phyloP scores from a whole-genome alignment of 2,888 invertebrate species.

The Seladonia tumulorum region DNA sequence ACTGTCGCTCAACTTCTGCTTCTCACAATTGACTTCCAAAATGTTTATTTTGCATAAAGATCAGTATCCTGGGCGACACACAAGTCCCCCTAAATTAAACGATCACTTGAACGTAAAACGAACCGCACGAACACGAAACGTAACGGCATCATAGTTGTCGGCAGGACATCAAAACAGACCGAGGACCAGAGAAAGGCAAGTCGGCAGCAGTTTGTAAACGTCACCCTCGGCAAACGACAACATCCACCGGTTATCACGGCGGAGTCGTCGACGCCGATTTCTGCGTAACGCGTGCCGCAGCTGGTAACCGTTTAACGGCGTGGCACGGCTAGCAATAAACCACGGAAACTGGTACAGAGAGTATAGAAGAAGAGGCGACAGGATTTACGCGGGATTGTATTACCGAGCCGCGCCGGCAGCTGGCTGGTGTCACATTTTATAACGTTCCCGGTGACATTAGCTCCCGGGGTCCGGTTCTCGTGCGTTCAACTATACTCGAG shows the following conservation, averaged over 20 bases:
- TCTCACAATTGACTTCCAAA: too few species aligned
- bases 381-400: slow-evolving; percentile 79
- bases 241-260: slow-evolving; percentile 32
- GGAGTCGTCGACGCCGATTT: slow-evolving; percentile 44
- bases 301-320: slow-evolving; percentile 66
- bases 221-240: background rate
- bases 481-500: slow-evolving; percentile 42
- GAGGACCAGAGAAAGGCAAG: background rate
- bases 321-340: slow-evolving; percentile 68
- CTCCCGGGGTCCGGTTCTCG: slow-evolving; percentile 47
- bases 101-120: too few species aligned
- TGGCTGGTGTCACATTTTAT: slow-evolving; percentile 78
- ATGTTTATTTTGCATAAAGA: too few species aligned
- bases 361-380: slow-evolving; percentile 60
- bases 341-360: slow-evolving; percentile 58
- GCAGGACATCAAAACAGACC: background rate
- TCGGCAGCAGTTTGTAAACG: background rate
- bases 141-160: background rate
- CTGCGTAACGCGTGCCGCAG: slow-evolving; percentile 44
- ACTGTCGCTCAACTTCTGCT: too few species aligned
- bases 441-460: slow-evolving; percentile 73
- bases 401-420: slow-evolving; percentile 71
- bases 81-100: too few species aligned
- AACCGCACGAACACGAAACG: too few species aligned
- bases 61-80: too few species aligned